Evolutionary conservation across 2,888 invertebrate genomes (phyloP).

Genomic region (Zaprionus lineosus): DNA sequence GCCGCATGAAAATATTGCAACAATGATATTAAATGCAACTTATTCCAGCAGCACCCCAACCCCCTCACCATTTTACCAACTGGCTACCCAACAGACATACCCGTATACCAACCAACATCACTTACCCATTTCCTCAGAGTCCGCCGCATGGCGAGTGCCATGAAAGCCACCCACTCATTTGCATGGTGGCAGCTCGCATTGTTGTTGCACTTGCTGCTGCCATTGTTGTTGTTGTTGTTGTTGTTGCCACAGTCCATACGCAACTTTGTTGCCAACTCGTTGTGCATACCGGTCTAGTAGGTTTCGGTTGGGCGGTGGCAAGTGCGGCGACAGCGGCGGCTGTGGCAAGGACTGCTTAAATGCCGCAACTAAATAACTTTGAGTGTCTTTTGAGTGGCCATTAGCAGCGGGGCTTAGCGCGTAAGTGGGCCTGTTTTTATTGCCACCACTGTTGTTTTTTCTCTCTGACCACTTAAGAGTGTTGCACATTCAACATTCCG

Average conservation of each 20-base stretch:
- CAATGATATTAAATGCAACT: slow-evolving; percentile 79
- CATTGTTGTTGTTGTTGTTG: slow-evolving; percentile 14
- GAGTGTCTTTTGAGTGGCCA: slow-evolving; percentile 76
- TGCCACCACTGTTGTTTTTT: slow-evolving; percentile 22
- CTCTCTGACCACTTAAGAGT: slow-evolving; percentile 6
- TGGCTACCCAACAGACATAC: too few species aligned
- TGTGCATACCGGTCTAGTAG: neutral
- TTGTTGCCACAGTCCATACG: slow-evolving; percentile 29
- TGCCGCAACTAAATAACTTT: slow-evolving; percentile 77
- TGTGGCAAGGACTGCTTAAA: too few species aligned
- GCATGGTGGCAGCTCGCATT: slow-evolving; percentile 46
- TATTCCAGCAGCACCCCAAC: slow-evolving; percentile 49
- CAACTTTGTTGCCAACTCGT: slow-evolving; percentile 48
- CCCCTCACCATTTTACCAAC: neutral
- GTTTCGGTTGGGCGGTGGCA: slow-evolving; percentile 2
- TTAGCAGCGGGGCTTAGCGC: slow-evolving; percentile 64
- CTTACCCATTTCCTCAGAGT: neutral
- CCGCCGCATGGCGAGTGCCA: too few species aligned
- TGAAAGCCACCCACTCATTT: slow-evolving; percentile 54
- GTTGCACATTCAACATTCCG: slow-evolving; percentile 23
- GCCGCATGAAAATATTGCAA: slow-evolving; percentile 65
- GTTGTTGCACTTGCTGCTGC: neutral
- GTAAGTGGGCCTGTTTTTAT: slow-evolving; percentile 59
- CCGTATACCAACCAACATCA: too few species aligned
- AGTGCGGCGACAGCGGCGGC: too few species aligned